phyloP scores from a whole-genome alignment of 2,797 vertebrate genomes.

The Myotis daubentonii region DNA sequence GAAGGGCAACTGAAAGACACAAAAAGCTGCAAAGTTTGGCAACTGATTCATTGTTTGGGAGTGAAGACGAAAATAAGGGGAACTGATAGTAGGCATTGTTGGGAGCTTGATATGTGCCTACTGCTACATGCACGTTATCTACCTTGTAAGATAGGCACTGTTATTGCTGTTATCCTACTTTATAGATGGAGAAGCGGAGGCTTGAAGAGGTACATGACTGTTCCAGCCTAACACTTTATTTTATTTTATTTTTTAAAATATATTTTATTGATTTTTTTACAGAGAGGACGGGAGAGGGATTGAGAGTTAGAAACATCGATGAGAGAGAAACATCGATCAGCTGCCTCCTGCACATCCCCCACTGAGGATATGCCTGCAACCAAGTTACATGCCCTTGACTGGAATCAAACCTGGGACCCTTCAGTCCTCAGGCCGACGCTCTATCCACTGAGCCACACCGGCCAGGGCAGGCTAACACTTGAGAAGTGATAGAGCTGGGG shows the following conservation, averaged over 20 bases:
- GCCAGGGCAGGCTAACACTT: not conserved
- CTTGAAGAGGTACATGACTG: not conserved
- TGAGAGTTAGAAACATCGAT: too few relatives aligned
- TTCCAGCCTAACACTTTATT: not conserved
- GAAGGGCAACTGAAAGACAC: not conserved
- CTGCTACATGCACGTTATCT: not conserved
- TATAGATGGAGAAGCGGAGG: not conserved
- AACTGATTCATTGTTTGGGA: not conserved
- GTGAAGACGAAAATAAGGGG: slow-evolving; percentile 13
- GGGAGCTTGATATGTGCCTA: not conserved
- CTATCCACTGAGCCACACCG: too few relatives aligned
- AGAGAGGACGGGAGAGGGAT: too few relatives aligned
- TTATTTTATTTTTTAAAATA: too few relatives aligned
- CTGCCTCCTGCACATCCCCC: too few relatives aligned
- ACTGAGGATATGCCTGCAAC: too few relatives aligned
- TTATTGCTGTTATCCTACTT: not conserved
- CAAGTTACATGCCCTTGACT: too few relatives aligned
- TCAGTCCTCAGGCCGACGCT: too few relatives aligned
- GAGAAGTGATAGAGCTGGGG: not conserved
- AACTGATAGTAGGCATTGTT: not conserved
- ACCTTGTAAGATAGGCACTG: not conserved
- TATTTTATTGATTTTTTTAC: too few relatives aligned
- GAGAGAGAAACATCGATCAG: too few relatives aligned
- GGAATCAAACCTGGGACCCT: too few relatives aligned
- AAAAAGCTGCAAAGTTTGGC: not conserved